Evolutionary conservation across 92 coral and sea anemone species (phyloP).

Genomic region (Porites divaricata): DNA sequence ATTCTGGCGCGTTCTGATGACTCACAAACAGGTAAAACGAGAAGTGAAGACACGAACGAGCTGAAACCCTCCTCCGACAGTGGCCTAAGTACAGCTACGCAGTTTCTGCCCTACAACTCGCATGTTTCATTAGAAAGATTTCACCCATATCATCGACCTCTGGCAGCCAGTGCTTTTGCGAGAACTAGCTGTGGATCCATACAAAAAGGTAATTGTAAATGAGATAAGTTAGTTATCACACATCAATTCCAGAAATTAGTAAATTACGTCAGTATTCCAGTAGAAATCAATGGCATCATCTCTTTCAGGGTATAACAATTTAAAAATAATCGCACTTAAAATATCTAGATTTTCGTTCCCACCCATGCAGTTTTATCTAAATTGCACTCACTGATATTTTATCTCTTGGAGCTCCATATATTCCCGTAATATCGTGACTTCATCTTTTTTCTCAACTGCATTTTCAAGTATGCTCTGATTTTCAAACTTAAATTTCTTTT

Average conservation of each 20-base stretch:
- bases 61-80: slow-evolving; percentile 33
- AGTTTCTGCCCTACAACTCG: slow-evolving; percentile 52
- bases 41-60: slow-evolving; percentile 28
- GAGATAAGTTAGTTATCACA: not conserved
- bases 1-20: slow-evolving; percentile 85
- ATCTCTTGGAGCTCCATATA: not conserved
- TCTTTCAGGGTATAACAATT: not conserved
- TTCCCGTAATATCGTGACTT: not conserved
- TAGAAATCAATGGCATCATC: not conserved
- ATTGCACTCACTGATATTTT: not conserved
- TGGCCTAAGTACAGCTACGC: slow-evolving; percentile 32
- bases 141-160: slow-evolving; percentile 81
- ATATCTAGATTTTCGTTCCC: not conserved
- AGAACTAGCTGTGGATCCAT: slow-evolving; percentile 49
- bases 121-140: slow-evolving; percentile 76
- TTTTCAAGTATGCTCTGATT: no score
- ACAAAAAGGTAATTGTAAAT: slow-evolving; percentile 71
- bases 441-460: no score
- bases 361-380: not conserved
- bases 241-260: not conserved
- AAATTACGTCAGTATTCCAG: not conserved
- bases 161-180: slow-evolving; percentile 76
- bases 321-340: not conserved
- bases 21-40: slow-evolving; percentile 35
- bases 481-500: not conserved